Evolutionary conservation across 2,797 vertebrate species (phyloP).

Genomic region (Rhinophrynus dorsalis): DNA sequence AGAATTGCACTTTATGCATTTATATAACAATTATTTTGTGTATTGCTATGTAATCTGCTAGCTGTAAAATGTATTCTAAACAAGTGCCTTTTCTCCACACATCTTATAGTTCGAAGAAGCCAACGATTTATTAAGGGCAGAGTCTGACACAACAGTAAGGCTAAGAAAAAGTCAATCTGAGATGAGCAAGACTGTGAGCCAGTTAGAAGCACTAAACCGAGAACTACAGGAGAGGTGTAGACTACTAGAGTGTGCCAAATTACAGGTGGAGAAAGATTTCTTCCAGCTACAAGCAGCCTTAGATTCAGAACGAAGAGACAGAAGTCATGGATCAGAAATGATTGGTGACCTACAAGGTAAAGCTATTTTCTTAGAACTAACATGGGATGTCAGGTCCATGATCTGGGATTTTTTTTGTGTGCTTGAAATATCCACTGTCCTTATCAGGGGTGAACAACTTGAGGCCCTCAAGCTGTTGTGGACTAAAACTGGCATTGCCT

Average conservation of each 20-base stretch:
- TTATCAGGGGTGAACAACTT: too few species aligned
- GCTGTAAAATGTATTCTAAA: too few species aligned
- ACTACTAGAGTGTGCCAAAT: constrained; percentile 78
- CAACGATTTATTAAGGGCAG: constrained; percentile 89
- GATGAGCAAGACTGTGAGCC: constrained; percentile 86
- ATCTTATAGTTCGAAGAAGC: constrained; percentile 88
- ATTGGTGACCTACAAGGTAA: constrained; percentile 95
- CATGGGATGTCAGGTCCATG: too few species aligned
- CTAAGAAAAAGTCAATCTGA: constrained; percentile 92
- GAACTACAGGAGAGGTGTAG: constrained; percentile 92
- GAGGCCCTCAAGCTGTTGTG: too few species aligned
- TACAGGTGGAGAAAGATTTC: constrained; percentile 87
- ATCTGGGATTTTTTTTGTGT: too few species aligned
- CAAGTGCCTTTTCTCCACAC: too few species aligned
- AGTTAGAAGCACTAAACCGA: constrained; percentile 87
- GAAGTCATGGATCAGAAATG: constrained; percentile 93
- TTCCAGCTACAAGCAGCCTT: constrained; percentile 88
- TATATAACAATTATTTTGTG: too few species aligned
- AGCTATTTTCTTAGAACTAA: too few species aligned
- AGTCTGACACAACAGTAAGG: constrained; percentile 92
- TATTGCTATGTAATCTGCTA: too few species aligned
- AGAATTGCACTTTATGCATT: too few species aligned
- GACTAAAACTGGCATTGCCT: too few species aligned
- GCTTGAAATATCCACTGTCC: too few species aligned
- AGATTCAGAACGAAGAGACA: constrained; percentile 90